phyloP scores from a whole-genome alignment of 2,888 invertebrate genomes.

The Ornithoptera alexandrae region DNA sequence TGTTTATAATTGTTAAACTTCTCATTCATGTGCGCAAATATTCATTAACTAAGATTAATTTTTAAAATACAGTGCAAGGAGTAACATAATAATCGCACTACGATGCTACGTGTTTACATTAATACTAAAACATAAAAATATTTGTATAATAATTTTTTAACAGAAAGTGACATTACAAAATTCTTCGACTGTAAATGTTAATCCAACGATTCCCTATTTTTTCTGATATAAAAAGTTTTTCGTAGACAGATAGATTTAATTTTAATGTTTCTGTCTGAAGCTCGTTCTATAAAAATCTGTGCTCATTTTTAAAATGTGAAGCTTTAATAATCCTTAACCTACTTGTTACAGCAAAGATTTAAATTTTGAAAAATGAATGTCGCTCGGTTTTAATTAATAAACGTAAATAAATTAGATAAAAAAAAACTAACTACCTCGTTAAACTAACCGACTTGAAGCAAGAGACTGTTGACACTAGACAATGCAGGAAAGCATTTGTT shows the following conservation, averaged over 20 bases:
- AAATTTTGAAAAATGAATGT: conserved; percentile 5
- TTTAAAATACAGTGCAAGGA: no score
- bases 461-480: not conserved
- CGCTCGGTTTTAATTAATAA: conserved; percentile 4
- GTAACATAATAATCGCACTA: no score
- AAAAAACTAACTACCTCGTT: not conserved
- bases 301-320: conserved; percentile 18
- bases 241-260: conserved; percentile 23
- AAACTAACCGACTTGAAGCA: not conserved
- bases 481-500: not conserved
- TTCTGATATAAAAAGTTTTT: conserved; percentile 18
- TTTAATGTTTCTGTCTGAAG: conserved; percentile 17
- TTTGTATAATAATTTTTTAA: no score
- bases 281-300: conserved; percentile 20
- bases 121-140: no score
- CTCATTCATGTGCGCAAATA: no score
- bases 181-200: conserved; percentile 5
- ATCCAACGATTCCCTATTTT: conserved; percentile 5
- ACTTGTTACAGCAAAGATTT: conserved; percentile 6
- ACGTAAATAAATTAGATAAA: not conserved
- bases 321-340: conserved; percentile 21
- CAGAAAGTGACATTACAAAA: not conserved
- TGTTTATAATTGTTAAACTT: not conserved
- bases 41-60: no score
- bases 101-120: no score